Evolutionary conservation across 2,797 vertebrate genomes (phyloP).

Genomic region (Yasuhikotakia modesta): DNA sequence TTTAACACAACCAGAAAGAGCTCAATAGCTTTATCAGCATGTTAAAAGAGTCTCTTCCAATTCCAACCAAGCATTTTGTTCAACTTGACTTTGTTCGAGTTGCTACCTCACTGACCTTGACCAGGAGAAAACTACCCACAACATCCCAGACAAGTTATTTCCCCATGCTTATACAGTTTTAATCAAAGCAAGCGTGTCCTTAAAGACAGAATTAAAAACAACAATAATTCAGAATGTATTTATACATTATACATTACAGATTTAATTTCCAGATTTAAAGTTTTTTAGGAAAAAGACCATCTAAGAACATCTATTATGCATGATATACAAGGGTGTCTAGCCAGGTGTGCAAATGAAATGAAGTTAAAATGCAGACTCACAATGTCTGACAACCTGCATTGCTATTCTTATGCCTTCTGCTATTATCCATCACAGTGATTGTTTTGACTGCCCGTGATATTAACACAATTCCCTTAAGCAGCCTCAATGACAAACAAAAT

Average conservation of each 20-base stretch:
- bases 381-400: conserved; percentile 56
- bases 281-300: conserved; percentile 56
- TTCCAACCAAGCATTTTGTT: conserved; percentile 40
- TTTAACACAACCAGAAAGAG: conserved; percentile 48
- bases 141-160: conserved; percentile 15
- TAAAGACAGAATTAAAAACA: background rate
- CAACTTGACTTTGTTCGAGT: conserved; percentile 52
- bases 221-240: conserved; percentile 2
- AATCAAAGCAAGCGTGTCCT: background rate
- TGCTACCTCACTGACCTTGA: conserved; percentile 30
- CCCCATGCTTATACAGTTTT: conserved; percentile 23
- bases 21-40: conserved; percentile 55
- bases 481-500: background rate
- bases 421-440: conserved; percentile 55
- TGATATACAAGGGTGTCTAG: conserved; percentile 60
- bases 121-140: background rate
- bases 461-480: conserved; percentile 41
- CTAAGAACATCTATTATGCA: conserved; percentile 64
- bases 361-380: conserved; percentile 62
- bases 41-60: conserved; percentile 56
- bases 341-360: conserved; percentile 61
- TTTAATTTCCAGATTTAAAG: too few relatives aligned
- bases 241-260: too few relatives aligned
- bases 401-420: conserved; percentile 52
- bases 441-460: conserved; percentile 56